Percentiles rank a stretch among this genome's conserved stretches.
These are phyloP conservation scores for Polylopha cassiicola DNA, from an alignment of 2,888 invertebrate genomes.

Conservation along the genomic window DNA sequence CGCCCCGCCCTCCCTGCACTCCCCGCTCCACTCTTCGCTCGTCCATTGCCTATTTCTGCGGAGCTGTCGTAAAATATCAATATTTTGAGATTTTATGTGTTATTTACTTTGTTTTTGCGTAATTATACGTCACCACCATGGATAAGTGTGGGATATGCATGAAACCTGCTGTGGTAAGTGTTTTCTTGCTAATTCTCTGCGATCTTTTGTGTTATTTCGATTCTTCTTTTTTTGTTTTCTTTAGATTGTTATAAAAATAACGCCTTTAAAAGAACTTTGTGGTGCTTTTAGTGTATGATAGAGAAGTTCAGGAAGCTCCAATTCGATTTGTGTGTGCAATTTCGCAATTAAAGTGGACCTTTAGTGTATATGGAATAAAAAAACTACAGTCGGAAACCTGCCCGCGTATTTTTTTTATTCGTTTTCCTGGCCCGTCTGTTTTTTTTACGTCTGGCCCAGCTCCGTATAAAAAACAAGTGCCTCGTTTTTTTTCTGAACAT, in stretches of 20 bases:
- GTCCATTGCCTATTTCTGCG: slow-evolving; percentile 49
- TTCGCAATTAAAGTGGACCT: slow-evolving; percentile 12
- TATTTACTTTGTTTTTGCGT: slow-evolving; percentile 40
- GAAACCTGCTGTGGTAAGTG: slow-evolving; percentile 67
- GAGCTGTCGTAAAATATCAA: slow-evolving; percentile 48
- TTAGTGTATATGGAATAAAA: slow-evolving; percentile 24
- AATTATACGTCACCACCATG: slow-evolving; percentile 43
- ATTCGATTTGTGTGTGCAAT: slow-evolving; percentile 16
- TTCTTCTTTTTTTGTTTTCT: slow-evolving; percentile 71
- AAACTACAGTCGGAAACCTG: slow-evolving; percentile 58
- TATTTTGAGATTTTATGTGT: slow-evolving; percentile 51
- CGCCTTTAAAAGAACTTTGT: slow-evolving; percentile 36
- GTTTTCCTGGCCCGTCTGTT: slow-evolving; percentile 47
- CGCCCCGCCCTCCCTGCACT: slow-evolving; percentile 36
- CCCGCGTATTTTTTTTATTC: slow-evolving; percentile 71
- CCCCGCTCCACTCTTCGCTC: slow-evolving; percentile 53
- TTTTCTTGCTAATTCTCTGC: slow-evolving; percentile 31
- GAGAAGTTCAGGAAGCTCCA: slow-evolving; percentile 25
- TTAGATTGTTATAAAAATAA: slow-evolving; percentile 66
- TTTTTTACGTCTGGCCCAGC: slow-evolving; percentile 73
- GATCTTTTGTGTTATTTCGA: slow-evolving; percentile 45
- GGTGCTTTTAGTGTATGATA: slow-evolving; percentile 25
- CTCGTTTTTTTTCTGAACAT: slow-evolving; percentile 46
- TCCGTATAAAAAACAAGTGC: slow-evolving; percentile 53
- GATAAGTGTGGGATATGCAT: slow-evolving; percentile 71